Evolutionary conservation across 1,140 invertebrate genomes (phyloP).

Genomic region (Heliconius nattereri): DNA sequence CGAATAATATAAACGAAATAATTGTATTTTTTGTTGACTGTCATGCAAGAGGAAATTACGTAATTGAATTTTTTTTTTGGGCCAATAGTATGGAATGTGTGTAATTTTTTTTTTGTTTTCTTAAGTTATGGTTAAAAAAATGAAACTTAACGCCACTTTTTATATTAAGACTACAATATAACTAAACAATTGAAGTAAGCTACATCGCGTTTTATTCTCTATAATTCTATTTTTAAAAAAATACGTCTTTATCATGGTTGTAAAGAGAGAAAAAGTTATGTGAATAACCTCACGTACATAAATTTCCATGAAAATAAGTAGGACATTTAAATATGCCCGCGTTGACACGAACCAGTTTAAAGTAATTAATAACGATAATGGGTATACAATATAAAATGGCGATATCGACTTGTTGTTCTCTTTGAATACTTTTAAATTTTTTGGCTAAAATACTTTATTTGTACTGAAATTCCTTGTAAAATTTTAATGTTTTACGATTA

Average conservation of each 20-base stretch:
- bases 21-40: not conserved
- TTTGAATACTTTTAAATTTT: not conserved
- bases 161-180: no score
- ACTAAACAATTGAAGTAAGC: no score
- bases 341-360: constrained; percentile 31
- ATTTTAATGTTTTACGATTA: no score
- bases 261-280: not conserved
- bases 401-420: not conserved
- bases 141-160: no score
- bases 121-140: no score
- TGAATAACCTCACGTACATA: not conserved
- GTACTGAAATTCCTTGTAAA: not conserved
- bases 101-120: no score
- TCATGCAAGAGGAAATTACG: not conserved
- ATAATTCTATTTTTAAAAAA: no score
- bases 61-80: no score
- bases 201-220: no score
- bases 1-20: not conserved
- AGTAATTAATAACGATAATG: constrained; percentile 25
- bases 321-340: constrained; percentile 34
- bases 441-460: not conserved
- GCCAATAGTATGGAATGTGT: no score
- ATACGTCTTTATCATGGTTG: not conserved
- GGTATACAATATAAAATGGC: constrained; percentile 8
- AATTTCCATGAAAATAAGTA: constrained; percentile 21